Percentiles rank a stretch among this genome's conserved stretches.
Conservation (phyloP, 2,113 vertebrate species). For the Lanius ludovicianus region DNA sequence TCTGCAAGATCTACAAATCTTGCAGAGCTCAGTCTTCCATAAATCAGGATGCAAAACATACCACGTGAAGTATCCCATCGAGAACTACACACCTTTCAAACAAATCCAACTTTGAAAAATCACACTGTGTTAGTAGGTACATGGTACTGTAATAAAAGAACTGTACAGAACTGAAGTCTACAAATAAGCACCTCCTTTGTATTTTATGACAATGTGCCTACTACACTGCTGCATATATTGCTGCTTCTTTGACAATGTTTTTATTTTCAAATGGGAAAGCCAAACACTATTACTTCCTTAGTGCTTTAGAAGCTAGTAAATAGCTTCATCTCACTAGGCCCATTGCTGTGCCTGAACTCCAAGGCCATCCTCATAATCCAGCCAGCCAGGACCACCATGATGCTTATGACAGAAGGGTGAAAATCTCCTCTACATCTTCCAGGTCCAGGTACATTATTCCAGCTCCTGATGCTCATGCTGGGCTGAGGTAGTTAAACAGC, state of each 20-base stretch:
- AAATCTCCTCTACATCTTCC: neutral
- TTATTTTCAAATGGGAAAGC: neutral
- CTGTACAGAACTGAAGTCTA: neutral
- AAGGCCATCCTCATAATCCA: neutral
- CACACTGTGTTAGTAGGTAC: neutral
- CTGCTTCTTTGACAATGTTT: neutral
- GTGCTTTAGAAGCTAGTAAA: neutral
- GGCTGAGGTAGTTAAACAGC: neutral
- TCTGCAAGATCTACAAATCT: neutral
- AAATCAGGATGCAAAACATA: neutral
- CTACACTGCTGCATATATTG: neutral
- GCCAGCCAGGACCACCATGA: neutral
- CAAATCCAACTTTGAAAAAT: neutral
- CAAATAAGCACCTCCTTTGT: neutral
- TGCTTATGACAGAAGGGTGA: neutral
- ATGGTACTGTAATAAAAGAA: neutral
- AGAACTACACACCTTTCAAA: neutral
- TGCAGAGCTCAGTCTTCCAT: neutral
- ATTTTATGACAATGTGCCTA: neutral
- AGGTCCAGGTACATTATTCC: neutral
- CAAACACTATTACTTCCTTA: neutral
- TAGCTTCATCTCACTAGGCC: neutral
- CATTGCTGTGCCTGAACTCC: neutral
- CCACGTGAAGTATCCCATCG: neutral
- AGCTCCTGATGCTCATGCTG: neutral